Evolutionary conservation across 2,797 vertebrate species (phyloP).

Genomic region (Antrozous pallidus): DNA sequence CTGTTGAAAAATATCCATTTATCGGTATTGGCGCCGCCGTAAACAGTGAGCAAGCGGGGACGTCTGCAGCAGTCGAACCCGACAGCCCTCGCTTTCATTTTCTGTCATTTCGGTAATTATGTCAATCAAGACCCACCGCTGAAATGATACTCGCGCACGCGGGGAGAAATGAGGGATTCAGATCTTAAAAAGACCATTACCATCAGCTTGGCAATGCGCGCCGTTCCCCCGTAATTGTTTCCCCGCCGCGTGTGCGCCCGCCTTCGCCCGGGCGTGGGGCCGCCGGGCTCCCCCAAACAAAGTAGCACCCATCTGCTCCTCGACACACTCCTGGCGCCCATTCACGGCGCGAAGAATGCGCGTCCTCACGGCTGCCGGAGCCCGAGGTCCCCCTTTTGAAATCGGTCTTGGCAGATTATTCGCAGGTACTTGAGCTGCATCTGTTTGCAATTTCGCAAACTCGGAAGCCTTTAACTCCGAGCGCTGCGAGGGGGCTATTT

Average conservation of each 20-base stretch:
- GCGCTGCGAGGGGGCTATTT: slow-evolving; percentile 93
- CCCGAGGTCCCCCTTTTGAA: slow-evolving; percentile 99
- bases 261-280: slow-evolving; percentile 94
- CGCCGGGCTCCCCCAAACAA: slow-evolving; percentile 95
- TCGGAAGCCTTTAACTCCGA: slow-evolving; percentile 98
- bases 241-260: slow-evolving; percentile 95
- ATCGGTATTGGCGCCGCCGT: slow-evolving; percentile 84
- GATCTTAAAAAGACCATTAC: slow-evolving; percentile 92
- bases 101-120: slow-evolving; percentile 89
- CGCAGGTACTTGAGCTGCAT: slow-evolving; percentile 99
- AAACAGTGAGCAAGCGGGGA: slow-evolving; percentile 87
- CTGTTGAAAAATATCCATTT: slow-evolving; percentile 86
- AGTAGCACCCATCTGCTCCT: slow-evolving; percentile 99
- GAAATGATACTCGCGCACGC: slow-evolving; percentile 87
- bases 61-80: slow-evolving; percentile 83
- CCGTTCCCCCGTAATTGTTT: slow-evolving; percentile 98
- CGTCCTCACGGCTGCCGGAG: slow-evolving; percentile 99
- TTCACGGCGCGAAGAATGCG: slow-evolving; percentile 99
- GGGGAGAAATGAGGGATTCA: slow-evolving; percentile 93
- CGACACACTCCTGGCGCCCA: slow-evolving; percentile 96
- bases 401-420: slow-evolving; percentile 99
- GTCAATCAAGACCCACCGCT: slow-evolving; percentile 87
- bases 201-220: slow-evolving; percentile 96
- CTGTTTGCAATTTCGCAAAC: slow-evolving; percentile 99
- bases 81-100: slow-evolving; percentile 87